Conservation (phyloP, 2,113 vertebrate species). For the Epinephelus lanceolatus region DNA sequence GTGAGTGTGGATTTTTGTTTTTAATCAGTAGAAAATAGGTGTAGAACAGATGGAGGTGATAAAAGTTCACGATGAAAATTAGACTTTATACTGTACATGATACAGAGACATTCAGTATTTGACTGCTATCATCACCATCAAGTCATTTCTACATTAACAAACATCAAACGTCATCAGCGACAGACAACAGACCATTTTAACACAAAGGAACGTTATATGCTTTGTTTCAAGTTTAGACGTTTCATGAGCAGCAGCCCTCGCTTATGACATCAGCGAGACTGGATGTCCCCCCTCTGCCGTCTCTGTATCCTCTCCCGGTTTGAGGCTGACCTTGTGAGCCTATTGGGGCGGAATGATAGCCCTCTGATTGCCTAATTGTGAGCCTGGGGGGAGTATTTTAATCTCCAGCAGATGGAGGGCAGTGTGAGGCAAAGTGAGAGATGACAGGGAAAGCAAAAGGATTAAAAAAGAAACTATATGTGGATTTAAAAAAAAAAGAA, state of each 20-base stretch:
- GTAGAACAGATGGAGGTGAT: not conserved
- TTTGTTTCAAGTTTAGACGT: not conserved
- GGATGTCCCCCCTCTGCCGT: conserved; percentile 10
- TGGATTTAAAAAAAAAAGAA: not conserved
- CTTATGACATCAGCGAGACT: conserved; percentile 38
- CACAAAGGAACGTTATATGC: not conserved
- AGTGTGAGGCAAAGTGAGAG: conserved; percentile 40
- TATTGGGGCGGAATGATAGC: conserved; percentile 80
- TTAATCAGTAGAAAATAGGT: not conserved
- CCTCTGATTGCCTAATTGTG: conserved; percentile 78
- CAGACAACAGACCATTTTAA: conserved; percentile 1
- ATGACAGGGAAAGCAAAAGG: conserved; percentile 5
- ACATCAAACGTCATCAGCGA: conserved; percentile 1
- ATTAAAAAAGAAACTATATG: not conserved
- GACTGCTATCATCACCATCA: not conserved
- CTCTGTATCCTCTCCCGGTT: conserved; percentile 40
- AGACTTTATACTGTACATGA: not conserved
- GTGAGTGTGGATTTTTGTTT: not conserved
- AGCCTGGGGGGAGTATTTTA: conserved; percentile 77
- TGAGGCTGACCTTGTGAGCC: conserved; percentile 80
- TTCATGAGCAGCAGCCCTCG: not conserved
- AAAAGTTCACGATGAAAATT: not conserved
- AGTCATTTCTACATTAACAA: not conserved
- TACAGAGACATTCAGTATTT: not conserved
- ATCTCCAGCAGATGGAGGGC: conserved; percentile 68